These are phyloP conservation scores for Xiphophorus hellerii DNA, from an alignment of 2,113 vertebrate genomes.

Conservation along the genomic window DNA sequence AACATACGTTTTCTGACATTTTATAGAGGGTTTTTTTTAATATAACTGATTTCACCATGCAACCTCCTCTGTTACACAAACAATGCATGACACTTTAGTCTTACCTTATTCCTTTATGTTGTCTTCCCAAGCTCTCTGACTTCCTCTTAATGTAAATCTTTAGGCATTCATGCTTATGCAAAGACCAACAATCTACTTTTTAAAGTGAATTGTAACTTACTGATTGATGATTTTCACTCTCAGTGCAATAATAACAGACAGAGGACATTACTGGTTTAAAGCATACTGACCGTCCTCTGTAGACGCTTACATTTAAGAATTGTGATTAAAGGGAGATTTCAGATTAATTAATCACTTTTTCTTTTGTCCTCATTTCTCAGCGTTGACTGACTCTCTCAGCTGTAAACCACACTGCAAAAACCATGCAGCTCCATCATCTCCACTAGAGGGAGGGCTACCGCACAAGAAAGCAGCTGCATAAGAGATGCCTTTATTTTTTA, in stretches of 20 bases:
- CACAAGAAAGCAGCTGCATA: conserved; percentile 71
- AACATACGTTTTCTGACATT: neutral
- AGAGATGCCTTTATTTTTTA: conserved; percentile 62
- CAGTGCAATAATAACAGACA: neutral
- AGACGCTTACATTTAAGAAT: neutral
- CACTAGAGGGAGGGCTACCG: conserved; percentile 84
- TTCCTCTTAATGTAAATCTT: neutral
- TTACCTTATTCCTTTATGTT: neutral
- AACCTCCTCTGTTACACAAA: neutral
- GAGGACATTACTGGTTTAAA: neutral
- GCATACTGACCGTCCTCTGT: neutral
- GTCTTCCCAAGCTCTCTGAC: neutral
- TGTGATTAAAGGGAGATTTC: neutral
- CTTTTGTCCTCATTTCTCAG: conserved; percentile 12
- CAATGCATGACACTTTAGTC: neutral
- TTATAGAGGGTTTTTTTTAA: neutral
- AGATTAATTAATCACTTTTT: neutral
- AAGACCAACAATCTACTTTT: neutral
- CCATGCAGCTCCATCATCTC: conserved; percentile 57
- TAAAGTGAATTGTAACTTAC: neutral
- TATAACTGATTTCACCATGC: neutral
- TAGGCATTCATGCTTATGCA: neutral
- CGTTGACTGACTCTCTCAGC: conserved; percentile 37
- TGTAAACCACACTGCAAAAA: conserved; percentile 50
- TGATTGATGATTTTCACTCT: neutral